Evolutionary conservation across 2,113 vertebrate genomes (phyloP), one percentile per base, ranked within the genome.

Genomic region (Chaenogobius annularis): DNA sequence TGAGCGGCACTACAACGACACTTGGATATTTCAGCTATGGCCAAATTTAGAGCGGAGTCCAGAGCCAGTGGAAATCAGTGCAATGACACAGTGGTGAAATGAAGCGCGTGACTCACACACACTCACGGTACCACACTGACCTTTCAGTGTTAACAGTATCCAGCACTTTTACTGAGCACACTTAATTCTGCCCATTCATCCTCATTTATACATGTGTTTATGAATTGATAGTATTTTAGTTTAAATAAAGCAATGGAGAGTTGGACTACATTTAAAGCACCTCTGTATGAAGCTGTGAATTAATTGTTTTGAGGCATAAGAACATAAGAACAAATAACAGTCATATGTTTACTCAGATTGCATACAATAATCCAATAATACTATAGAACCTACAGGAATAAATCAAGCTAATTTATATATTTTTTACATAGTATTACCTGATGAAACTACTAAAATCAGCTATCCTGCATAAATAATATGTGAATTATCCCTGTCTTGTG

Each of bases 81-180:
- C 35, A 40, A 37, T 37, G 59, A 13, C 8, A 22, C 52, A 19
- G 40, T 72, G 72, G 31, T 44, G 44, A 62, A 65, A 80, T 26
- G 54, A 44, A 59, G 23, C 12, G 23, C 12, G 64, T 80, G 78
- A 82, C 76, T 83, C 74, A 85, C 66, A 85, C 66, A 37, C 58
- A 23, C 58, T 80, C 78, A 8, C 54, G 59, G 58, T 70, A 50
- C 69, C 58, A 47, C 70, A 15, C 22, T 80, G 80, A 81, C 81
- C 84, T 85, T 85, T 88, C 26, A 8, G 46, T 55, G 66, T 74
- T 52, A 73, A 79, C 46, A 54, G 54, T 22, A 63, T 68, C 56
- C 66, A 46, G 59, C 44, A 54, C 54, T 62, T 63, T 83, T 65
- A 61, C 1, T 1, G 26, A 71, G 55, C 62, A 70, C 63, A 69